Evolutionary conservation across 2,113 vertebrate genomes (phyloP), one percentile per base, ranked within the genome.

Genomic region (Corythornis cristatus): DNA sequence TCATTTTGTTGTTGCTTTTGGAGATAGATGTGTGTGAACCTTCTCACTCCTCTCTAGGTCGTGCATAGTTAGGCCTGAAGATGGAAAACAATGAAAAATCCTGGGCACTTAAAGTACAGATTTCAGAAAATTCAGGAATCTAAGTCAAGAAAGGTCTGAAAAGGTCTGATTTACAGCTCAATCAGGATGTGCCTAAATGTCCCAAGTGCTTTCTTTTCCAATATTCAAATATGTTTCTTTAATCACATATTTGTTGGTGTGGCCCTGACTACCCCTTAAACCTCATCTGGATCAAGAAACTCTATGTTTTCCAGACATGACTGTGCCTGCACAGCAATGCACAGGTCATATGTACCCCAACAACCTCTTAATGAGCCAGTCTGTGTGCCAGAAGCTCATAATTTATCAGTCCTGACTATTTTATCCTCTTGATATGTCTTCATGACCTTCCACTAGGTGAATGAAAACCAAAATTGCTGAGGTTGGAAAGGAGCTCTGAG

Each of bases 1-100:
- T 82, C 46, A 68, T 96, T 93, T 93, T n/a, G 5, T 84, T 89
- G 91, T 88, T 50, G 83, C 17, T 76, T 92, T 84, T 65, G n/a
- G 57, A 95, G 23, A 50, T 13, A 95, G 23, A 50, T 13, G 14
- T 31, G 70, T n/a, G 46, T 23, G 57, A 72, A 73, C 21, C 31
- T 87, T 46, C 79, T 65, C 43, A 61, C 5, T 88, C 21, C 17
- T 89, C 15, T 67, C 43, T 83, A 57, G 20, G 12, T 74, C 50
- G 37, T 31, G 31, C 6, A 29, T 22, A 9, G 26, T 42, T 67
- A 88, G 80, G 43, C 21, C n/a, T 91, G 45, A 82, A 72, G 70
- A 62, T 31, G 15, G 40, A 84, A 87, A 93, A 37, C 1, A 0
- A 33, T 8, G 6, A 91, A 23, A n/a, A 45, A 60, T 37, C 17